Percentiles rank a stretch among this genome's conserved stretches.
These are phyloP conservation scores for Panthera uncia DNA, from an alignment of 2,113 vertebrate genomes.

Conservation along the genomic window DNA sequence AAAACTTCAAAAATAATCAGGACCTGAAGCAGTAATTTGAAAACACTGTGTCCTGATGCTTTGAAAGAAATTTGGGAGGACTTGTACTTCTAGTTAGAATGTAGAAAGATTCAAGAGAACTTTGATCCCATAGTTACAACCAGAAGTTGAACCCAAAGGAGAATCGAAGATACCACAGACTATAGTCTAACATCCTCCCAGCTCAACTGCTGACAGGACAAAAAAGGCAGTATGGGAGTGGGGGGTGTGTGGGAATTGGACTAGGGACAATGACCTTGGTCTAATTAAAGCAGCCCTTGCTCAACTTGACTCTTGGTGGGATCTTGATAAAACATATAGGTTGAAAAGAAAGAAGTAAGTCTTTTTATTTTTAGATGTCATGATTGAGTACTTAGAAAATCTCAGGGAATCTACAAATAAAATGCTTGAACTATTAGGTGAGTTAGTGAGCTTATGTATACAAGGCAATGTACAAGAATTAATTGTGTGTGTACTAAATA, in stretches of 20 bases:
- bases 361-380: neutral
- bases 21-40: conserved; percentile 40
- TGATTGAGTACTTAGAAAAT: neutral
- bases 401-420: neutral
- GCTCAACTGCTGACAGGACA: neutral
- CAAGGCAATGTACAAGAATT: neutral
- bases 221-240: no score
- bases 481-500: neutral
- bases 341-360: neutral
- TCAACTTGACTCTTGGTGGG: neutral
- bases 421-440: neutral
- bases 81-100: neutral
- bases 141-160: neutral
- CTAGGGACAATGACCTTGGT: neutral
- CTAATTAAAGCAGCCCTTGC: neutral
- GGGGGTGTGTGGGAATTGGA: no score
- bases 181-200: neutral
- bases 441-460: neutral
- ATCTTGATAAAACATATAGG: neutral
- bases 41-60: conserved; percentile 50
- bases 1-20: conserved; percentile 65
- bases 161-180: neutral
- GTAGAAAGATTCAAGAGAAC: neutral
- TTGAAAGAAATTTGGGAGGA: neutral
- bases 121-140: neutral